phyloP scores from a whole-genome alignment of 2,888 invertebrate species.

The Andrena minutula region DNA sequence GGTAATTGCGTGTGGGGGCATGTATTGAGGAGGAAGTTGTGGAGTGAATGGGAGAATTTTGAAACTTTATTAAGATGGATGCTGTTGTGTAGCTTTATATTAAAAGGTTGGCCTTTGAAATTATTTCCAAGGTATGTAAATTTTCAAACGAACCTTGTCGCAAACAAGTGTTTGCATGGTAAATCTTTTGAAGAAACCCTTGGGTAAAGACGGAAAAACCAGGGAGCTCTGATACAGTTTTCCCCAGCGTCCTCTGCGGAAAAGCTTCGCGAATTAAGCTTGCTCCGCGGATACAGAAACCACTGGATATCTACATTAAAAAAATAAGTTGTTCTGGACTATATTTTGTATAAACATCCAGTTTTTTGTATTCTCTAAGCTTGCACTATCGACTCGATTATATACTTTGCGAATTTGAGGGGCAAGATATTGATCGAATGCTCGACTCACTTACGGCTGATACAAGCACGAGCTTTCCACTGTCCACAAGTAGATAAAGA shows the following conservation, averaged over 20 bases:
- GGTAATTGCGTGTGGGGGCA: too few relatives aligned
- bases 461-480: conserved; percentile 33
- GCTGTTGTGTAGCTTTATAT: not conserved
- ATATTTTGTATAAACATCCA: not conserved
- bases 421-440: not conserved
- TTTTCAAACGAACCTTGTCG: too few relatives aligned
- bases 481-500: conserved; percentile 58
- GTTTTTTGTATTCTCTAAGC: too few relatives aligned
- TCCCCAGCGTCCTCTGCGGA: conserved; percentile 57
- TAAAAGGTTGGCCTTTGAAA: not conserved
- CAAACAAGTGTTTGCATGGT: not conserved
- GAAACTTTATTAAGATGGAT: not conserved
- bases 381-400: not conserved
- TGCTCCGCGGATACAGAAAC: conserved; percentile 23
- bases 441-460: conserved; percentile 23
- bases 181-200: not conserved
- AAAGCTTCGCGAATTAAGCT: conserved; percentile 28
- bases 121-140: not conserved
- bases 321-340: not conserved
- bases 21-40: too few relatives aligned
- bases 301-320: not conserved
- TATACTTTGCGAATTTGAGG: not conserved
- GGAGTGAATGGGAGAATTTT: too few relatives aligned
- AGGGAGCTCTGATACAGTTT: not conserved
- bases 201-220: not conserved